phyloP scores from a whole-genome alignment of 2,888 invertebrate genomes.

The Andrena haemorrhoa region DNA sequence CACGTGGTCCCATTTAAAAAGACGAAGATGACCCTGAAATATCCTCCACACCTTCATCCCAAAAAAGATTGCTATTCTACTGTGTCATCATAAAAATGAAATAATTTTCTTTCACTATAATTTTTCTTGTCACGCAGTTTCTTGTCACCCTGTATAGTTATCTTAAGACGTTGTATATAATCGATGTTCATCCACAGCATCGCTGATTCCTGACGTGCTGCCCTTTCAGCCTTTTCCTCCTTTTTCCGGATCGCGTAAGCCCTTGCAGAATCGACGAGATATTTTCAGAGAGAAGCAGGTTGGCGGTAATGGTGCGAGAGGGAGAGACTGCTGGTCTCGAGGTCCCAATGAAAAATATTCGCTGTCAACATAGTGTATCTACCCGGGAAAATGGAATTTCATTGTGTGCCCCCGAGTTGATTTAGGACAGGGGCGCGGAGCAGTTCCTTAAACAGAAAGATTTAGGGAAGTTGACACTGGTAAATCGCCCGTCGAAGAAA shows the following conservation, averaged over 20 bases:
- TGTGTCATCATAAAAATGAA: too few relatives aligned
- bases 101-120: too few relatives aligned
- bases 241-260: conserved; percentile 19
- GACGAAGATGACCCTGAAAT: too few relatives aligned
- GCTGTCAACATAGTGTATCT: conserved; percentile 2
- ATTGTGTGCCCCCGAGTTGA: conserved; percentile 16
- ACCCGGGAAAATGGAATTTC: conserved; percentile 48
- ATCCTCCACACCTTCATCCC: too few relatives aligned
- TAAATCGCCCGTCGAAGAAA: conserved; percentile 12
- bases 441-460: conserved; percentile 5
- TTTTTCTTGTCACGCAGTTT: too few relatives aligned
- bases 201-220: conserved; percentile 24
- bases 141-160: not conserved
- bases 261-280: conserved; percentile 30
- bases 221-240: not conserved
- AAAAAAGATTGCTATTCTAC: too few relatives aligned
- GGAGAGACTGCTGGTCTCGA: not conserved
- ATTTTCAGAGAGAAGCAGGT: conserved; percentile 32
- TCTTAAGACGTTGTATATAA: conserved; percentile 5
- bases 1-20: too few relatives aligned
- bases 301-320: not conserved
- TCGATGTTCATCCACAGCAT: conserved; percentile 32
- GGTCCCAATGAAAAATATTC: conserved; percentile 35
- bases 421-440: not conserved
- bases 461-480: conserved; percentile 22